A percentile compares a stretch with the other conserved stretches of the same genome.
phyloP scores from a whole-genome alignment of 1,140 invertebrate genomes.

The Diorhabda sublineata region DNA sequence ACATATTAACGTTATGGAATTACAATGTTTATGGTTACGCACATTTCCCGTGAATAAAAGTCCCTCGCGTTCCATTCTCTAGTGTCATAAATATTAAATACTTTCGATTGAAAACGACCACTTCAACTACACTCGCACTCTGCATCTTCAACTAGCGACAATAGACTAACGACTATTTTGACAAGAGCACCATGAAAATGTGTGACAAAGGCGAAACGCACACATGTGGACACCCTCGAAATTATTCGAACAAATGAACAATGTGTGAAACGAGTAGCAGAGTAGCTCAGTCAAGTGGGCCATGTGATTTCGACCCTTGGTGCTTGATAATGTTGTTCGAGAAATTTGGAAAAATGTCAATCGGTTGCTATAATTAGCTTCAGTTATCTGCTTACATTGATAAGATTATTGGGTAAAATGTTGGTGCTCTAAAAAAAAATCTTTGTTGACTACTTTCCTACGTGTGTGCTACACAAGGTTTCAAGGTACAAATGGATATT shows the following conservation, averaged over 20 bases:
- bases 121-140: not conserved
- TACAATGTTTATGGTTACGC: not conserved
- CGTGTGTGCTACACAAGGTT: too few relatives aligned
- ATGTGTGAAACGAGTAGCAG: constrained; percentile 22
- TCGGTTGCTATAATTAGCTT: too few relatives aligned
- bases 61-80: not conserved
- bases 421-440: too few relatives aligned
- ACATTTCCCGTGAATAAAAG: not conserved
- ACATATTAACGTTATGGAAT: too few relatives aligned
- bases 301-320: constrained; percentile 2
- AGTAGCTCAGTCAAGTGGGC: constrained; percentile 9
- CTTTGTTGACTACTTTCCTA: too few relatives aligned
- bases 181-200: constrained; percentile 17
- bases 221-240: constrained; percentile 26
- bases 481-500: too few relatives aligned
- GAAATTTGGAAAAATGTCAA: too few relatives aligned
- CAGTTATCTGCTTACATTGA: too few relatives aligned
- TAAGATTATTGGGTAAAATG: too few relatives aligned
- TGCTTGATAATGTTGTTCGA: not conserved
- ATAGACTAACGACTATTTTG: constrained; percentile 26
- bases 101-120: not conserved
- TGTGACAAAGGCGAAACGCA: constrained; percentile 23
- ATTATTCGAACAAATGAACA: constrained; percentile 10
- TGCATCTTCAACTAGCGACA: constrained; percentile 9
- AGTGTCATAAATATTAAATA: constrained; percentile 1